phyloP scores from a whole-genome alignment of 2,797 vertebrate genomes.

The Sebastes alutus region DNA sequence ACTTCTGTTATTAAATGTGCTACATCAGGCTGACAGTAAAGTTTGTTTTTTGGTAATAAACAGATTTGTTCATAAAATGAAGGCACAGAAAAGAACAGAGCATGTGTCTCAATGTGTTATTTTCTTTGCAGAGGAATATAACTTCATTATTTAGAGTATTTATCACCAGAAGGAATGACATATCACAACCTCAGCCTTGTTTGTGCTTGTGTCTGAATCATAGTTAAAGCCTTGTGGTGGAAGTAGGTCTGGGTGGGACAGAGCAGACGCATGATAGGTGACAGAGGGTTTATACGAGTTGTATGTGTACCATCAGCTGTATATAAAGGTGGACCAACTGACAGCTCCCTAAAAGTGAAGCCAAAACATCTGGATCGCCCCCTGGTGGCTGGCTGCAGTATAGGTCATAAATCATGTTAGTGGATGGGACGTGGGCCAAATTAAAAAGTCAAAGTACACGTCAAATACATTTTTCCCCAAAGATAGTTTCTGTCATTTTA shows the following conservation, averaged over 20 bases:
- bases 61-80: neutral
- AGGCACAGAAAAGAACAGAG: neutral
- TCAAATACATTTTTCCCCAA: too few relatives aligned
- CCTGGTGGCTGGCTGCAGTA: too few relatives aligned
- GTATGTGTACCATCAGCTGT: neutral
- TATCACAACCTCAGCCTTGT: neutral
- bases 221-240: neutral
- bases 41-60: neutral
- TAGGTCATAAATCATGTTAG: too few relatives aligned
- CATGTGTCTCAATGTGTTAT: neutral
- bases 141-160: neutral
- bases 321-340: too few relatives aligned
- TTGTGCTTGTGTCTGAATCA: conserved; percentile 6
- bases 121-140: neutral
- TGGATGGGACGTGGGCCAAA: too few relatives aligned
- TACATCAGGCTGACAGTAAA: neutral
- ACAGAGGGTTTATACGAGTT: neutral
- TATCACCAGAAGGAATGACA: neutral
- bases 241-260: neutral
- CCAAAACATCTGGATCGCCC: too few relatives aligned
- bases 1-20: neutral
- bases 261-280: neutral
- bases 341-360: neutral
- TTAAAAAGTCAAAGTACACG: too few relatives aligned
- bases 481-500: too few relatives aligned